Evolutionary conservation across 2,888 invertebrate genomes (phyloP).

Genomic region (Hemithea aestivaria): DNA sequence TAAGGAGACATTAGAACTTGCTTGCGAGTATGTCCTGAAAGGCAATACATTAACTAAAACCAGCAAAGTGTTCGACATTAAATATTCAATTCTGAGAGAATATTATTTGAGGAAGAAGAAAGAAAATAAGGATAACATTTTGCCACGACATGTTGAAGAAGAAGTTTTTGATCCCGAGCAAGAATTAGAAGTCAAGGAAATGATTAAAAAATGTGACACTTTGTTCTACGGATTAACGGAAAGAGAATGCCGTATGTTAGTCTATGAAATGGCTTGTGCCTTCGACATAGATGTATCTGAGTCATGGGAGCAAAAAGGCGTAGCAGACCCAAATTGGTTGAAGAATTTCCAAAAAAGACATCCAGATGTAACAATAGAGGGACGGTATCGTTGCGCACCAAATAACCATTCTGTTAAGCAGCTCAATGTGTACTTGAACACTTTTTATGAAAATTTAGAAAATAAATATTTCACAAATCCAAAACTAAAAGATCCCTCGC

Average conservation of each 20-base stretch:
- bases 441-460: constrained; percentile 11
- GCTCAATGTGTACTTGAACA: neutral
- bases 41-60: no score
- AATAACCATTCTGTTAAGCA: neutral
- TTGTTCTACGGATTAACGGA: constrained; percentile 6
- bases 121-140: no score
- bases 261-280: constrained; percentile 6
- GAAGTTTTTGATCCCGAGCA: constrained; percentile 3
- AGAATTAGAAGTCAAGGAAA: neutral
- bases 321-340: constrained; percentile 4
- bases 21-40: no score
- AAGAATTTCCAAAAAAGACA: neutral
- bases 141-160: no score
- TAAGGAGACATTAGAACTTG: no score
- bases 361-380: neutral
- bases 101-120: no score
- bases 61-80: no score
- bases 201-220: neutral
- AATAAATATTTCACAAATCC: neutral
- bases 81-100: no score
- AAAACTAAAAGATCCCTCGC: neutral
- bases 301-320: constrained; percentile 3
- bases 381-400: neutral
- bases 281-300: constrained; percentile 4
- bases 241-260: constrained; percentile 12